phyloP scores from a whole-genome alignment of 2,888 invertebrate species.

The Physocephala rufipes region DNA sequence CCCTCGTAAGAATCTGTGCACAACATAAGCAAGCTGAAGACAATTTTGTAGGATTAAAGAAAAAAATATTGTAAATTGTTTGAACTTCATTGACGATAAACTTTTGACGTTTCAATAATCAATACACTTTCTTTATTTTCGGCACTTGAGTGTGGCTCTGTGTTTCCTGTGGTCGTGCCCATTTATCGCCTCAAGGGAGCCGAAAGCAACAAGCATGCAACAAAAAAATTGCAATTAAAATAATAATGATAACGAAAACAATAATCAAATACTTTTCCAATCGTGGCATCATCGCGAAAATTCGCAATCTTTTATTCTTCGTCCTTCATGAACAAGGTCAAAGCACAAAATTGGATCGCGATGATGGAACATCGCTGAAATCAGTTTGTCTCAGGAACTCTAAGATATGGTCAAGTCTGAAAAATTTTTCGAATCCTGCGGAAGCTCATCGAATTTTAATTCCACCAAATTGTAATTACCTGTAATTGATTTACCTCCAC shows the following conservation, averaged over 20 bases:
- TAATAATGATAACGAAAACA: background rate
- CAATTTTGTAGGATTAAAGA: too few species aligned
- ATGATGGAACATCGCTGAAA: too few species aligned
- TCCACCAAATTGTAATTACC: slow-evolving; percentile 58
- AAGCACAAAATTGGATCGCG: too few species aligned
- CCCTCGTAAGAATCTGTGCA: too few species aligned
- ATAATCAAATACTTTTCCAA: slow-evolving; percentile 6
- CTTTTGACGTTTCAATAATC: slow-evolving; percentile 38
- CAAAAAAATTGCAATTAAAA: too few species aligned
- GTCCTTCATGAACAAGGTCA: slow-evolving; percentile 30
- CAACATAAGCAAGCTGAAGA: too few species aligned
- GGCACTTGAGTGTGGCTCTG: slow-evolving; percentile 32
- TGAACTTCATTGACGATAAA: slow-evolving; percentile 30
- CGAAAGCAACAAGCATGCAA: background rate
- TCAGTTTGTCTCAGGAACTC: too few species aligned
- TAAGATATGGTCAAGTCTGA: slow-evolving; percentile 42
- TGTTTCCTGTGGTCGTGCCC: too few species aligned
- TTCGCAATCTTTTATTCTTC: background rate
- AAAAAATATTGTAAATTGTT: slow-evolving; percentile 3
- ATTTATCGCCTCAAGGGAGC: background rate
- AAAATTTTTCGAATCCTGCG: slow-evolving; percentile 26
- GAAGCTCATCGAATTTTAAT: slow-evolving; percentile 50
- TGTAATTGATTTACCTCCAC: slow-evolving; percentile 56
- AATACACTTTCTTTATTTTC: slow-evolving; percentile 46
- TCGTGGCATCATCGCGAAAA: background rate